Evolutionary conservation across 2,113 vertebrate genomes (phyloP).

Genomic region (Prinia subflava): DNA sequence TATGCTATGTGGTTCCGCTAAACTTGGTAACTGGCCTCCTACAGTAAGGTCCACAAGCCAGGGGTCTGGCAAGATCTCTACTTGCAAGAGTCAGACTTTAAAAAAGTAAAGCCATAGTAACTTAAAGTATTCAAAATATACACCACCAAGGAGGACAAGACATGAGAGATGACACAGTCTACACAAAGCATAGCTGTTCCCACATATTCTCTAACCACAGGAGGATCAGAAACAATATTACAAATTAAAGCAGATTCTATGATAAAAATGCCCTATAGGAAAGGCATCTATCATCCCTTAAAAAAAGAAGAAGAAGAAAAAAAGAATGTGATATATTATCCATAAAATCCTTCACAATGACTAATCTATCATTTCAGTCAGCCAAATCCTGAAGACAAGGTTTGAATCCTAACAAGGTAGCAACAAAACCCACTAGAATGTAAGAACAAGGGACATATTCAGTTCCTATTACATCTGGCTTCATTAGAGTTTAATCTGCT

Average conservation of each 20-base stretch:
- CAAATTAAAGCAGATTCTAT: not conserved
- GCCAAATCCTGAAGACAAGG: not conserved
- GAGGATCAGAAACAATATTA: constrained; percentile 13
- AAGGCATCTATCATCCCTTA: not conserved
- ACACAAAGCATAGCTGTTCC: not conserved
- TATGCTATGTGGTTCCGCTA: not conserved
- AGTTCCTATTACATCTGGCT: not conserved
- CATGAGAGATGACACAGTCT: not conserved
- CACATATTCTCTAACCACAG: constrained; percentile 11
- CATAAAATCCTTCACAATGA: not conserved
- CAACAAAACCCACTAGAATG: not conserved
- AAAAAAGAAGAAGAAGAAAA: not conserved
- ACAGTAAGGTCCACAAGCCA: not conserved
- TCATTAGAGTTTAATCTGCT: constrained; percentile 6
- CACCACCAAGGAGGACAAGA: not conserved
- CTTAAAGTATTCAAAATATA: not conserved
- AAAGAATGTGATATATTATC: not conserved
- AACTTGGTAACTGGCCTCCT: not conserved
- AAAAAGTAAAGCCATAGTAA: not conserved
- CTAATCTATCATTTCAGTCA: constrained; percentile 10
- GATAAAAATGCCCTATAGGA: constrained; percentile 25
- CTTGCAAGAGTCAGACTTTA: not conserved
- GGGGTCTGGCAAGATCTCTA: not conserved
- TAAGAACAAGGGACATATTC: not conserved
- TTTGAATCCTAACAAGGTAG: constrained; percentile 36